A percentile compares a stretch with the other conserved stretches of the same genome.
Evolutionary conservation across 1,140 invertebrate species (phyloP).

Genomic region (Mizuhopecten yessoensis): DNA sequence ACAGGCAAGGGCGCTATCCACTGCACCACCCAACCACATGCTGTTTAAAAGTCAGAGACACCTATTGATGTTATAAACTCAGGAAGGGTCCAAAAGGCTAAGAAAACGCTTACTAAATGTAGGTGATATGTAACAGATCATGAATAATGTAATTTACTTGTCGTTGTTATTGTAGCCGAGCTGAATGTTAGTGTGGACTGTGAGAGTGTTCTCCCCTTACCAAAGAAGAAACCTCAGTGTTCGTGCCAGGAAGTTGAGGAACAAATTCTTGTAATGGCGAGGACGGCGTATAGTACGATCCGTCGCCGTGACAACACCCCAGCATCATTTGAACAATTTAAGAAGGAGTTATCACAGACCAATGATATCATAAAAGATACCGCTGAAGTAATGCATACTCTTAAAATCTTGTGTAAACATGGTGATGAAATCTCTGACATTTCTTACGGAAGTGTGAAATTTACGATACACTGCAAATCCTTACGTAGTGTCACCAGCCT

Average conservation of each 20-base stretch:
- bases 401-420: slow-evolving; percentile 76
- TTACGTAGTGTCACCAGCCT: slow-evolving; percentile 62
- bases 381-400: slow-evolving; percentile 73
- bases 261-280: slow-evolving; percentile 68
- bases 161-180: slow-evolving; percentile 63
- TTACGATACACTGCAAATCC: slow-evolving; percentile 65
- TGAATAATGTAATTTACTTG: slow-evolving; percentile 59
- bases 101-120: no score
- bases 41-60: no score
- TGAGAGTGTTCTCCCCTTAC: slow-evolving; percentile 56
- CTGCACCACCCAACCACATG: no score
- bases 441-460: slow-evolving; percentile 71
- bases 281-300: slow-evolving; percentile 69
- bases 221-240: slow-evolving; percentile 62
- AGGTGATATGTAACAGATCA: no score
- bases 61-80: no score
- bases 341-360: slow-evolving; percentile 72
- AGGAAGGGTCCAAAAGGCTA: no score
- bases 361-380: slow-evolving; percentile 72
- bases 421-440: slow-evolving; percentile 68
- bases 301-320: slow-evolving; percentile 68
- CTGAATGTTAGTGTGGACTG: slow-evolving; percentile 68
- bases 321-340: slow-evolving; percentile 74
- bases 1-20: no score
- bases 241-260: slow-evolving; percentile 71